These are phyloP conservation scores for Abramis brama DNA, from an alignment of 2,113 vertebrate genomes.

Conservation along the genomic window DNA sequence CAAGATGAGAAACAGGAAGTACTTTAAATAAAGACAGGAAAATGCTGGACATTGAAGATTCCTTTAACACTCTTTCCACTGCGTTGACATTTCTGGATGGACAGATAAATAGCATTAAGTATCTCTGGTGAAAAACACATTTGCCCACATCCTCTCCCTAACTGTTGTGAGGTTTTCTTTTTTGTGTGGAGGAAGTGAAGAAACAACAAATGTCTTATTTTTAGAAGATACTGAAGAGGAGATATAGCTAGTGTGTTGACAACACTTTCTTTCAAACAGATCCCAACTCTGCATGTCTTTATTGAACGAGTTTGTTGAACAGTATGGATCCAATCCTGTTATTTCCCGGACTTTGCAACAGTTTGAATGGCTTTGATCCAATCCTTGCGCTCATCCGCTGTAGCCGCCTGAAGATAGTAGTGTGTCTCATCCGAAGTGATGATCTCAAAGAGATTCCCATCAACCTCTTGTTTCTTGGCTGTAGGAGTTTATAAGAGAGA, in stretches of 20 bases:
- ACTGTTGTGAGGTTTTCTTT: not conserved
- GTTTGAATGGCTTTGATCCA: conserved; percentile 94
- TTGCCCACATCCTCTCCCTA: conserved; percentile 18
- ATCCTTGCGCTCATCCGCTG: conserved; percentile 85
- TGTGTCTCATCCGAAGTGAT: conserved; percentile 93
- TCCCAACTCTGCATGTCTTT: not conserved
- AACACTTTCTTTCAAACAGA: not conserved
- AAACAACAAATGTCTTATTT: not conserved
- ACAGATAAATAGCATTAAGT: not conserved
- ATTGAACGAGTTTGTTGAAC: not conserved
- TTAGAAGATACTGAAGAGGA: not conserved
- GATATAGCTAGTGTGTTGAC: not conserved
- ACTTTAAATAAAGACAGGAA: conserved; percentile 16
- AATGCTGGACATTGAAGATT: conserved; percentile 14
- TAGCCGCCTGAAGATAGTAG: conserved; percentile 90
- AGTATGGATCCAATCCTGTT: conserved; percentile 34
- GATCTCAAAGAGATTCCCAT: conserved; percentile 95
- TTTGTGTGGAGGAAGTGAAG: not conserved
- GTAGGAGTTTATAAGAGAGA: conserved; percentile 12
- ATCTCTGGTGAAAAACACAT: conserved; percentile 21
- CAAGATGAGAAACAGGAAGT: not conserved
- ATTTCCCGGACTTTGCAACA: conserved; percentile 89
- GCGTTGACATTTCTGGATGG: conserved; percentile 8
- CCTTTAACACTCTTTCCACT: not conserved
- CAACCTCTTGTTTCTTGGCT: conserved; percentile 86